Conservation (phyloP, 1,140 invertebrate species). For the Caenorhabditis remanei region DNA sequence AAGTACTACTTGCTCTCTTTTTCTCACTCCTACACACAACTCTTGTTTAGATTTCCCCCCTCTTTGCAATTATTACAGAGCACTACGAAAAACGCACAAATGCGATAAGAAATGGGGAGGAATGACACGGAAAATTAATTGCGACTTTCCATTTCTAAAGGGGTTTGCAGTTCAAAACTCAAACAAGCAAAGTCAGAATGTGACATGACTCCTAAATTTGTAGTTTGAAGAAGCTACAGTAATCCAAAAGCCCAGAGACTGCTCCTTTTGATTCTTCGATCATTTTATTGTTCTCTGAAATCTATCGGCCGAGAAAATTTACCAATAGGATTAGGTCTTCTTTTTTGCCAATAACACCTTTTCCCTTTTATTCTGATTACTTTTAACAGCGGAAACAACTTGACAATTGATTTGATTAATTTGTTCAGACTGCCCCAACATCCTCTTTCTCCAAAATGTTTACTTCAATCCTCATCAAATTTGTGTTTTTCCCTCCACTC, state of each 20-base stretch:
- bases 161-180: background rate
- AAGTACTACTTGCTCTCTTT: background rate
- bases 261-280: background rate
- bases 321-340: background rate
- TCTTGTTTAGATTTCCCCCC: background rate
- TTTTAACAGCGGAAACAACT: background rate
- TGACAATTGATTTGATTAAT: slow-evolving; percentile 9
- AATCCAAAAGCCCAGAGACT: background rate
- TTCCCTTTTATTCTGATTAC: background rate
- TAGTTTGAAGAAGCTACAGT: background rate
- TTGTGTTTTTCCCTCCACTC: background rate
- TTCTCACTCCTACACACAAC: background rate
- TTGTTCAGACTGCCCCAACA: background rate
- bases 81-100: background rate
- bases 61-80: slow-evolving; percentile 16
- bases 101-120: background rate
- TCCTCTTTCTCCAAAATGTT: background rate
- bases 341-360: background rate
- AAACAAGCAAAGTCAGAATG: background rate
- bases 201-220: too few species aligned
- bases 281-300: background rate
- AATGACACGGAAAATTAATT: slow-evolving; percentile 32
- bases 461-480: slow-evolving; percentile 15
- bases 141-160: background rate
- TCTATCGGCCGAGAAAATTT: background rate